Percentiles rank a stretch among this genome's conserved stretches.
Evolutionary conservation across 1,140 invertebrate genomes (phyloP).

Genomic region (Antheraea pernyi): DNA sequence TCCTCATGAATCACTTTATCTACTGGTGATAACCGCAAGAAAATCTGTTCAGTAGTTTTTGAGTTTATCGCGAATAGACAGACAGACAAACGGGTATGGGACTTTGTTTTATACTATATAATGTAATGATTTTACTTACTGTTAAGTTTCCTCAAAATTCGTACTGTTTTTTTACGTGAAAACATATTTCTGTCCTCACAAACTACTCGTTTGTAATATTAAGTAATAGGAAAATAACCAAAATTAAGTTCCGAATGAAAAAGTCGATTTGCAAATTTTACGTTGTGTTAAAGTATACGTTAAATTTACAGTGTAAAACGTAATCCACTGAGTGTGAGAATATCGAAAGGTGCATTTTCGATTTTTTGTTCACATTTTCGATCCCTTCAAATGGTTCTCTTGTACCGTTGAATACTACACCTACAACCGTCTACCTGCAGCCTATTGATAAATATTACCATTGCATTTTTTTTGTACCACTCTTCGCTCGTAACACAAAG

Average conservation of each 20-base stretch:
- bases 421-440: constrained; percentile 72
- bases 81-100: too few relatives aligned
- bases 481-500: constrained; percentile 50
- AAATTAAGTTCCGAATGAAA: neutral
- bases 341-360: constrained; percentile 62
- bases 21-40: too few relatives aligned
- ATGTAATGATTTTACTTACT: too few relatives aligned
- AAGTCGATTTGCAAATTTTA: constrained; percentile 5
- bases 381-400: constrained; percentile 42
- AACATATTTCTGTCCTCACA: too few relatives aligned
- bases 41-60: too few relatives aligned
- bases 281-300: neutral
- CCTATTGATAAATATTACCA: constrained; percentile 68
- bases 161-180: too few relatives aligned
- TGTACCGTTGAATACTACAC: constrained; percentile 65
- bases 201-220: too few relatives aligned
- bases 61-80: too few relatives aligned
- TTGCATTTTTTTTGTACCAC: constrained; percentile 60
- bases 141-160: too few relatives aligned
- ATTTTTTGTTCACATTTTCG: constrained; percentile 40
- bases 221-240: neutral
- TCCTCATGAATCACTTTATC: too few relatives aligned
- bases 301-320: neutral
- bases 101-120: too few relatives aligned
- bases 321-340: constrained; percentile 41